A percentile compares a stretch with the other conserved stretches of the same genome.
Evolutionary conservation across 37 sponge, comb jelly and placozoan genomes (phyloP).

Genomic region (Chondrilla cf. caribensis): DNA sequence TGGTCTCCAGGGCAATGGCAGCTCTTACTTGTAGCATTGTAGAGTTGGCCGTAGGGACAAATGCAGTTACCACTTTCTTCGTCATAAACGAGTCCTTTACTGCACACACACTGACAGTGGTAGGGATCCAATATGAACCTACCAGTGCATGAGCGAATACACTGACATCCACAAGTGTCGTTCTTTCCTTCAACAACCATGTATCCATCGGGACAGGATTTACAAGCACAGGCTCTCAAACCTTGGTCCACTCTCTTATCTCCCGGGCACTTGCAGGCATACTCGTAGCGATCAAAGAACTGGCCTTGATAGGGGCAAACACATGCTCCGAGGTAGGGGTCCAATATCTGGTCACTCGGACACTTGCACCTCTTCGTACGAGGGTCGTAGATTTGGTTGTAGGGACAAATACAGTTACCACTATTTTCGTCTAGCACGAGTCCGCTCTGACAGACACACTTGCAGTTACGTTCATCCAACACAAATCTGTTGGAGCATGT

Average conservation of each 20-base stretch:
- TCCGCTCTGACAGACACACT: constrained; percentile 12
- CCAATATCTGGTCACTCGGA: not conserved
- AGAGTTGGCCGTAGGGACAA: not conserved
- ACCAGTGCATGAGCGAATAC: not conserved
- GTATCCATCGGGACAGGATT: not conserved
- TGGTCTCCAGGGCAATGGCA: constrained; percentile 6
- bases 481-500: not conserved
- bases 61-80: not conserved
- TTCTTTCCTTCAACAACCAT: not conserved
- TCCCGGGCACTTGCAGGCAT: constrained; percentile 3
- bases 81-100: not conserved
- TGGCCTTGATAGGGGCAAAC: constrained; percentile 2
- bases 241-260: not conserved
- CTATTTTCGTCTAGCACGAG: not conserved
- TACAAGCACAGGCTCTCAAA: not conserved
- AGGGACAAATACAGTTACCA: not conserved
- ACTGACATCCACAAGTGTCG: constrained; percentile 7
- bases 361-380: not conserved
- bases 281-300: not conserved
- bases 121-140: not conserved
- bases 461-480: not conserved
- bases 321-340: not conserved
- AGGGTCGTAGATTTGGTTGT: not conserved
- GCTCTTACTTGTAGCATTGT: not conserved
- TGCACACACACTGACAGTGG: not conserved